Evolutionary conservation across 2,888 invertebrate genomes (phyloP).

Genomic region (Leucophenga maculata): DNA sequence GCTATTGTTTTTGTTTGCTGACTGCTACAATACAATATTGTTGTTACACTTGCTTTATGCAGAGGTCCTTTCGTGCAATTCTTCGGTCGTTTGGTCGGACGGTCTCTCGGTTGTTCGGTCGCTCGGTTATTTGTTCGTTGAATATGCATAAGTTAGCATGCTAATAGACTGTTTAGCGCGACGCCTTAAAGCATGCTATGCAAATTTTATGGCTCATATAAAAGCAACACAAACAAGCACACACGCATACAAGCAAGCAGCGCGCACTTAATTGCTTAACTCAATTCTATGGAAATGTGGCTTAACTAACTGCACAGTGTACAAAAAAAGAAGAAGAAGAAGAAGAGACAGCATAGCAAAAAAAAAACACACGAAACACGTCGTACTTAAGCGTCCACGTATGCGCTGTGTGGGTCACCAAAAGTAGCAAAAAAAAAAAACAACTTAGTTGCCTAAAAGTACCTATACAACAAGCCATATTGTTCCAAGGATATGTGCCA

Average conservation of each 20-base stretch:
- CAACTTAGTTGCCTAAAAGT: slow-evolving; percentile 15
- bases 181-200: slow-evolving; percentile 27
- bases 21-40: neutral
- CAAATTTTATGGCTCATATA: slow-evolving; percentile 31
- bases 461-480: slow-evolving; percentile 37
- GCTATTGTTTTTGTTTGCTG: neutral
- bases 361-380: neutral
- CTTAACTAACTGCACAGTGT: neutral
- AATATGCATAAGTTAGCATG: slow-evolving; percentile 49
- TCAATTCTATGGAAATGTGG: slow-evolving; percentile 39
- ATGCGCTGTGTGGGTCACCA: neutral
- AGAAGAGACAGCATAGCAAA: neutral
- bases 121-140: slow-evolving; percentile 15
- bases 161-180: slow-evolving; percentile 18
- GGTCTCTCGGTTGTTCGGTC: neutral
- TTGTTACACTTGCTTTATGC: neutral
- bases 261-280: slow-evolving; percentile 44
- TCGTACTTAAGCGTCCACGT: no score
- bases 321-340: neutral
- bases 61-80: no score
- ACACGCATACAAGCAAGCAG: slow-evolving; percentile 23
- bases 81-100: slow-evolving; percentile 32
- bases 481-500: slow-evolving; percentile 55
- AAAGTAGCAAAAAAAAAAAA: neutral
- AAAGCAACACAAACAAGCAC: no score